Base-by-base conservation (phyloP, 2,888 invertebrate genomes). In the Agrotis segetum region DNA sequence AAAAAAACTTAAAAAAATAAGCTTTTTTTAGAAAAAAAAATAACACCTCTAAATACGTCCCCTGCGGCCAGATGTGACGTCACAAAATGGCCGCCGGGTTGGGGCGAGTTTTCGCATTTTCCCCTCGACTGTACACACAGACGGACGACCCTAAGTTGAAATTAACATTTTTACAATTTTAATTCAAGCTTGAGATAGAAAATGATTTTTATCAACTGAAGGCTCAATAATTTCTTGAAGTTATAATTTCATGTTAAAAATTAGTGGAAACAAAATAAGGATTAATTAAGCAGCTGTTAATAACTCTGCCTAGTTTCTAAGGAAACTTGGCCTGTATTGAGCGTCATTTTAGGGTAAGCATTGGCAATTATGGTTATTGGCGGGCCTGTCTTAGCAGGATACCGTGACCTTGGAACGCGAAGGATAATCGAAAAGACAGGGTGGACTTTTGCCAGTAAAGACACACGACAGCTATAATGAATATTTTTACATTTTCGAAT, bases 51-150 rank as follows among this genome's bases (percentile, higher is more conserved):
- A 80, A 95, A 85, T 95, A 86, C 95, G 95, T 90, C 92, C 95
- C 94, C 55, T 79, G 77, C 68, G 74, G 76, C 74, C 74, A 81
- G 75, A 71, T 71, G 79, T 95, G 95, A 95, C 95, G 94, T 95
- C 92, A 94, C 94, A 96, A 95, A 82, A 96, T 96, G 96, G 96
- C 96, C 90, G 95, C 91, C 90, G 80, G 69, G 79, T 84, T 85
- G 89, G 95, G 95, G 95, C 91, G 92, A 94, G 85, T 95, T 95
- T 95, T 93, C 95, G 90, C 95, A 95, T 95, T 95, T 95, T 94
- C 94, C 95, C 95, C 93, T 93, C 89, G 80, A 70, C 87, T 82
- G 88, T 86, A 84, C 85, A 77, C 84, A 77, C 75, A 84, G 79
- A 79, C 85, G 87, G 92, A 89, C 92, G 68, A 83, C 86, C 84